Conservation (phyloP, 2,888 invertebrate genomes). For the Leucophenga maculata region DNA sequence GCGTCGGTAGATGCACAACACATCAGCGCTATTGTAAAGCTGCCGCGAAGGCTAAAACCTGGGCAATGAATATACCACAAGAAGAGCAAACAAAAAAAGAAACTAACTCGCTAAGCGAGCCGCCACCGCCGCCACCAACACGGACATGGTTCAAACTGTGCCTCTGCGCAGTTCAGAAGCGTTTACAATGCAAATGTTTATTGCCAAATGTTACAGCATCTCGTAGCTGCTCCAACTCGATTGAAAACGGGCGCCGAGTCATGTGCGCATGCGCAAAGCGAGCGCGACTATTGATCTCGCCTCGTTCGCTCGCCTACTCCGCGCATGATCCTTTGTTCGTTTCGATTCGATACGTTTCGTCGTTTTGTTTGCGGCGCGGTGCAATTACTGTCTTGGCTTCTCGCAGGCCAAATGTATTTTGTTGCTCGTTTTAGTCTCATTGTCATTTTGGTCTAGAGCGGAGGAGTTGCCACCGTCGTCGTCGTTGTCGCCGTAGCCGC, state of each 20-base stretch:
- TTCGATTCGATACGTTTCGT: background rate
- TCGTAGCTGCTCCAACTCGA: too few relatives aligned
- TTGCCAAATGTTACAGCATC: slow-evolving; percentile 22
- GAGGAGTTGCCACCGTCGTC: slow-evolving; percentile 18
- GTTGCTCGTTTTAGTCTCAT: background rate
- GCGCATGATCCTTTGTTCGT: slow-evolving; percentile 2
- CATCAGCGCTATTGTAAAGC: slow-evolving; percentile 41
- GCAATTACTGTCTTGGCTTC: slow-evolving; percentile 21
- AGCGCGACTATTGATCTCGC: slow-evolving; percentile 7
- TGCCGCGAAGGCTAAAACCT: slow-evolving; percentile 11
- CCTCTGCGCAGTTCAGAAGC: slow-evolving; percentile 16
- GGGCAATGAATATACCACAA: background rate
- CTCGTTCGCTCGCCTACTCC: too few relatives aligned
- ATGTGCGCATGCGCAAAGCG: background rate
- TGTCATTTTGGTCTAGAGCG: slow-evolving; percentile 4
- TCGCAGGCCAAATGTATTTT: slow-evolving; percentile 6
- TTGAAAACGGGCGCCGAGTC: background rate
- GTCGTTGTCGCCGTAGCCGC: slow-evolving; percentile 26
- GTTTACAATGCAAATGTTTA: slow-evolving; percentile 30
- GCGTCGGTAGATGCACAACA: slow-evolving; percentile 67
- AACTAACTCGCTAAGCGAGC: background rate
- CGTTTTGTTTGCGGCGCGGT: background rate
- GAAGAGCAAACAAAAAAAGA: background rate
- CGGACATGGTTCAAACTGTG: background rate
- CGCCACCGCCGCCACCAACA: slow-evolving; percentile 9